A percentile compares a stretch with the other conserved stretches of the same genome.
These are phyloP conservation scores for Mystacornis crossleyi DNA, from an alignment of 2,113 vertebrate genomes.

Conservation along the genomic window DNA sequence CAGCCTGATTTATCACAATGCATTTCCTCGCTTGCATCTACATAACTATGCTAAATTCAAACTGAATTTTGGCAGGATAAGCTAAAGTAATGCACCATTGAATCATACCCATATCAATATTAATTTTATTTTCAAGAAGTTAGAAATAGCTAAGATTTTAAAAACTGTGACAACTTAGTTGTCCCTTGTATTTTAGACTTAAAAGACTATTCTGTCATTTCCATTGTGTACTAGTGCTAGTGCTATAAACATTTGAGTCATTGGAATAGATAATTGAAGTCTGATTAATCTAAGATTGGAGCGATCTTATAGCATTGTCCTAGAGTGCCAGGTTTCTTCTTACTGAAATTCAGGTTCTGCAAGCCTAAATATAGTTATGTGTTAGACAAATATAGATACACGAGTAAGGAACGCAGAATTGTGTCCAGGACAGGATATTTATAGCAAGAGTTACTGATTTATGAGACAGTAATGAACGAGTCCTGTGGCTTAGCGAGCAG, in stretches of 20 bases:
- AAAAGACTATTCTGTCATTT: not conserved
- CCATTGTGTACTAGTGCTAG: not conserved
- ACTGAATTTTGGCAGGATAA: not conserved
- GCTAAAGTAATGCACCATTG: not conserved
- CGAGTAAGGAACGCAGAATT: not conserved
- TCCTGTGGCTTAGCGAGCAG: not conserved
- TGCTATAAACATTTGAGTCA: not conserved
- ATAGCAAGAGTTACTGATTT: not conserved
- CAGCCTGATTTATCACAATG: not conserved
- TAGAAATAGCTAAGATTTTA: not conserved
- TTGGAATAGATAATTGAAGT: not conserved
- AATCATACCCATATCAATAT: not conserved
- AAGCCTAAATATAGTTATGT: not conserved
- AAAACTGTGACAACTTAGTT: not conserved
- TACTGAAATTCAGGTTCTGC: not conserved
- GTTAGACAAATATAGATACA: not conserved
- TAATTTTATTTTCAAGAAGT: not conserved
- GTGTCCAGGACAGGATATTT: conserved; percentile 3
- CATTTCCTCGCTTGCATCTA: not conserved
- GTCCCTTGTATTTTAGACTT: not conserved
- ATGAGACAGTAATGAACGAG: not conserved
- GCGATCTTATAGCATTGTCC: not conserved
- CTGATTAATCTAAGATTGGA: not conserved
- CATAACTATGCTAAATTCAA: not conserved
- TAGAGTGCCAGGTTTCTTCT: not conserved